Evolutionary conservation across 1,140 invertebrate genomes (phyloP).

Genomic region (Triops cancriformis): DNA sequence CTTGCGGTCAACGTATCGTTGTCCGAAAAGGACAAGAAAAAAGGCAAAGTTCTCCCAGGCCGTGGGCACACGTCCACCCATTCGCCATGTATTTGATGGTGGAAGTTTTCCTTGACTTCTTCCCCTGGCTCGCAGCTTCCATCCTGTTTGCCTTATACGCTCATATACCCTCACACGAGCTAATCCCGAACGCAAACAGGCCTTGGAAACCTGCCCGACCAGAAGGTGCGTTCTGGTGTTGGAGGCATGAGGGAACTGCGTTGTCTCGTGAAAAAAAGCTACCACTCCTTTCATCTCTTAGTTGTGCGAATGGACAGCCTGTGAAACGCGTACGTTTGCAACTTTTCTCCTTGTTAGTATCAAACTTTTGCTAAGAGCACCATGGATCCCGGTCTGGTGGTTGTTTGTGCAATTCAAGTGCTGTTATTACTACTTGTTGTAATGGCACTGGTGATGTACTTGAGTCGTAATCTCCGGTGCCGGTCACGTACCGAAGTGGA

Average conservation of each 20-base stretch:
- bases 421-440: slow-evolving; percentile 21
- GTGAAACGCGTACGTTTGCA: neutral
- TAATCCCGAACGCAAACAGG: neutral
- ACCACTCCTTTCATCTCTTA: neutral
- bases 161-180: neutral
- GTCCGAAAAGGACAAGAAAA: neutral
- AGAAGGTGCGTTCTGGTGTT: neutral
- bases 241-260: neutral
- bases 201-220: slow-evolving; percentile 14
- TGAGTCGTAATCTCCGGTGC: slow-evolving; percentile 24
- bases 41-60: neutral
- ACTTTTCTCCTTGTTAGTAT: neutral
- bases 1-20: neutral
- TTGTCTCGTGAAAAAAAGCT: neutral
- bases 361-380: neutral
- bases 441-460: slow-evolving; percentile 20
- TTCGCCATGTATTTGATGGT: neutral
- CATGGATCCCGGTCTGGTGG: slow-evolving; percentile 24
- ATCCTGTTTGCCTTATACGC: neutral
- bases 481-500: slow-evolving; percentile 24
- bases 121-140: neutral
- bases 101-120: slow-evolving; percentile 6
- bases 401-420: slow-evolving; percentile 22
- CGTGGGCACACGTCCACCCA: neutral
- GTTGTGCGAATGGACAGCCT: neutral